phyloP scores from a whole-genome alignment of 2,888 invertebrate genomes.

The Helleia helle region DNA sequence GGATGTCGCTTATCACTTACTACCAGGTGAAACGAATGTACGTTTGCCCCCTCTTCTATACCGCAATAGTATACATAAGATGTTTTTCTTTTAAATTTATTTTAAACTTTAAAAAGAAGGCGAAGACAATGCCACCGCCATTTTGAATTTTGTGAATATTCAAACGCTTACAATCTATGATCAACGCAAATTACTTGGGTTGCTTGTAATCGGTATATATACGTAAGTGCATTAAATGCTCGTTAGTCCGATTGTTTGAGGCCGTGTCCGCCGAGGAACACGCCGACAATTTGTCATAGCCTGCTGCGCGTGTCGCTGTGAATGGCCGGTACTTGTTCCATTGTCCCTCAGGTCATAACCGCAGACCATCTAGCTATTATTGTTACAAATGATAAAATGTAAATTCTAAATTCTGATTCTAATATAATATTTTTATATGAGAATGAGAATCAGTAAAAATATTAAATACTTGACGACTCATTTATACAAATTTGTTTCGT shows the following conservation, averaged over 20 bases:
- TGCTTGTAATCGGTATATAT: conserved; percentile 3
- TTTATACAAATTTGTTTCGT: too few relatives aligned
- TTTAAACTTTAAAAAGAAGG: background rate
- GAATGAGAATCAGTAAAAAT: too few relatives aligned
- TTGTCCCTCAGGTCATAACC: conserved; percentile 1
- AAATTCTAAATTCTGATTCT: background rate
- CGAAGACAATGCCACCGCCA: background rate
- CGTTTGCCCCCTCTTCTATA: too few relatives aligned
- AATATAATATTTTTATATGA: too few relatives aligned
- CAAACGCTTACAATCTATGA: background rate
- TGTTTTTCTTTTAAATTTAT: too few relatives aligned
- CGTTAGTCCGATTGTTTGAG: conserved; percentile 32
- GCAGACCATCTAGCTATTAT: background rate
- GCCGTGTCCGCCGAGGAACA: conserved; percentile 33
- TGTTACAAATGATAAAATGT: background rate
- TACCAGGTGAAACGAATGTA: too few relatives aligned
- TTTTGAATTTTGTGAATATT: background rate
- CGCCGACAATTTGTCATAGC: conserved; percentile 41
- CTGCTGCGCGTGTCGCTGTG: conserved; percentile 27
- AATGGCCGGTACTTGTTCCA: conserved; percentile 34
- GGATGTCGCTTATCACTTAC: too few relatives aligned
- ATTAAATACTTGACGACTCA: too few relatives aligned
- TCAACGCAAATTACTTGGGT: background rate
- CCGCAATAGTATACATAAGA: too few relatives aligned
- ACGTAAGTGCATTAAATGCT: conserved; percentile 18